Evolutionary conservation across 2,888 invertebrate genomes (phyloP).

Genomic region (Aphodius sticticus): DNA sequence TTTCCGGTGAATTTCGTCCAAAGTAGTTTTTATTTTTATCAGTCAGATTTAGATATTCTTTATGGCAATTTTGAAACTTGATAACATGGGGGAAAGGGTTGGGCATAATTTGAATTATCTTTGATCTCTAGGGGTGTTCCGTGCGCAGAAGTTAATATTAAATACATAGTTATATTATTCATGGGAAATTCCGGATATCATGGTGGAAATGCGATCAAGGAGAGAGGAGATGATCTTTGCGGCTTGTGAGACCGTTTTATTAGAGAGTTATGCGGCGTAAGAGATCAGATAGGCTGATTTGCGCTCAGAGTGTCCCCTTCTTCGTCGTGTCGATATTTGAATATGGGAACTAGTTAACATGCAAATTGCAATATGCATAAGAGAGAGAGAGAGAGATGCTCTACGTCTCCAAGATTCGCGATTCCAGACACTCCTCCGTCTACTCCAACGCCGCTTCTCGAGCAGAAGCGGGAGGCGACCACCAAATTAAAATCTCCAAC

Average conservation of each 20-base stretch:
- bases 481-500: conserved; percentile 24
- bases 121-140: background rate
- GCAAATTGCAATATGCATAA: conserved; percentile 59
- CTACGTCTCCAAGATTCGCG: conserved; percentile 47
- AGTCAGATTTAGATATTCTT: too few species aligned
- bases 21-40: too few species aligned
- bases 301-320: conserved; percentile 41
- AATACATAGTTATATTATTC: background rate
- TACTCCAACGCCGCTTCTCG: conserved; percentile 16
- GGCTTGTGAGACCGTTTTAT: too few species aligned
- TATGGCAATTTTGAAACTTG: too few species aligned
- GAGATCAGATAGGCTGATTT: conserved; percentile 26
- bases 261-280: conserved; percentile 5
- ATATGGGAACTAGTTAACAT: conserved; percentile 60
- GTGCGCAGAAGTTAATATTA: background rate
- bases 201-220: too few species aligned
- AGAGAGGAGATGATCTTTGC: too few species aligned
- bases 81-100: too few species aligned
- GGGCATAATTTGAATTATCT: background rate
- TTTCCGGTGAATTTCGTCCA: background rate
- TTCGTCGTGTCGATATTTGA: conserved; percentile 56
- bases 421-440: conserved; percentile 26
- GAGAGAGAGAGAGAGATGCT: conserved; percentile 42
- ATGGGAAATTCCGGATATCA: background rate
- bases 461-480: conserved; percentile 13